Conservation (phyloP, 2,888 invertebrate species). For the Nemoura dubitans region DNA sequence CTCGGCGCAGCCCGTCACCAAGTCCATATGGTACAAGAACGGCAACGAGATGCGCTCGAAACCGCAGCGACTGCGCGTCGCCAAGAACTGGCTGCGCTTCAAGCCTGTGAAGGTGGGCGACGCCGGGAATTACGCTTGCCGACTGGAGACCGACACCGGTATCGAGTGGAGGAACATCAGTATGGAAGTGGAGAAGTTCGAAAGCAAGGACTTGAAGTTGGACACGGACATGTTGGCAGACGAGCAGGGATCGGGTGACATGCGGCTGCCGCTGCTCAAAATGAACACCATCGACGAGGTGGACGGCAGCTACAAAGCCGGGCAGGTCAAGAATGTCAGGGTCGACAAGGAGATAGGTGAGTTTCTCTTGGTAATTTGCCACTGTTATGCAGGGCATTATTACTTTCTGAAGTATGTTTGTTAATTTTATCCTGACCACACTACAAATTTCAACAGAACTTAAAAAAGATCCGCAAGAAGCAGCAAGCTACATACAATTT, state of each 20-base stretch:
- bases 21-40: constrained; percentile 62
- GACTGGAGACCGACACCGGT: constrained; percentile 45
- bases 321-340: not conserved
- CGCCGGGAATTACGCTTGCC: constrained; percentile 63
- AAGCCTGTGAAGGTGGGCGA: constrained; percentile 62
- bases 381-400: not conserved
- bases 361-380: not conserved
- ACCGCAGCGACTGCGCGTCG: constrained; percentile 52
- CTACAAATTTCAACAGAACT: no score
- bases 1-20: constrained; percentile 56
- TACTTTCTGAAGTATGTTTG: no score
- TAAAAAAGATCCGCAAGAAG: no score
- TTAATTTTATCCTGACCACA: no score
- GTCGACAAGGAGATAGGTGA: constrained; percentile 29
- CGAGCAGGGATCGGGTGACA: constrained; percentile 27
- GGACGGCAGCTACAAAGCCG: not conserved
- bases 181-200: constrained; percentile 48
- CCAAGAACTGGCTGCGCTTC: constrained; percentile 59
- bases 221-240: constrained; percentile 43
- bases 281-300: not conserved
- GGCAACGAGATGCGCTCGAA: constrained; percentile 56
- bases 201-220: not conserved
- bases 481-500: no score
- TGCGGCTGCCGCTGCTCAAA: not conserved
- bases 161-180: constrained; percentile 54